Percentiles rank a stretch among this genome's conserved stretches.
Conservation (phyloP, 2,888 invertebrate genomes). For the Apamea crenata region DNA sequence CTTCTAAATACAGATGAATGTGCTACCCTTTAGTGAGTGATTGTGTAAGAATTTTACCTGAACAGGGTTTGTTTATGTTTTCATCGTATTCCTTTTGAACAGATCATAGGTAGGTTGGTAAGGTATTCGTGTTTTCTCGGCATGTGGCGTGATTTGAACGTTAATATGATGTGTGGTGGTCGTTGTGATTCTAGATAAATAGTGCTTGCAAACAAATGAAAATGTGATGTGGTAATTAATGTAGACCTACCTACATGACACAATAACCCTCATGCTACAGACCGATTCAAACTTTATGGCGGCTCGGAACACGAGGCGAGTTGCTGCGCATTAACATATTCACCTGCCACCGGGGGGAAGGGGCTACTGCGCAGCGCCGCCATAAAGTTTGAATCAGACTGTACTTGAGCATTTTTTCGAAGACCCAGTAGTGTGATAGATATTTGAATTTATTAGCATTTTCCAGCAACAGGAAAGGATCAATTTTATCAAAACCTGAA, state of each 20-base stretch:
- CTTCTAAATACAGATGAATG: neutral
- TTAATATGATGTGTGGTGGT: neutral
- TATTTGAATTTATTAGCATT: neutral
- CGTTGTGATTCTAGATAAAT: neutral
- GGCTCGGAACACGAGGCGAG: too few species aligned
- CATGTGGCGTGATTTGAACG: conserved; percentile 14
- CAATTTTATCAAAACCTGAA: neutral
- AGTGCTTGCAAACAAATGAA: neutral
- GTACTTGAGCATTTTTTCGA: neutral
- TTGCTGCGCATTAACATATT: too few species aligned
- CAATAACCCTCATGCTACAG: too few species aligned
- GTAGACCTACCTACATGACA: too few species aligned
- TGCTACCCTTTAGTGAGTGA: neutral
- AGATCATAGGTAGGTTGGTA: neutral
- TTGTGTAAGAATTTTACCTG: neutral
- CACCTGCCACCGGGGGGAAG: too few species aligned
- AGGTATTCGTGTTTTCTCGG: conserved; percentile 5
- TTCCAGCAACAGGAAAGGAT: too few species aligned
- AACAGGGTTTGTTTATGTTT: neutral
- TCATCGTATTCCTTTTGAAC: neutral
- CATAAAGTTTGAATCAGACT: too few species aligned
- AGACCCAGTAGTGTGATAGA: neutral
- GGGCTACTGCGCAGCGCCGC: too few species aligned
- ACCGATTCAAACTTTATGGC: too few species aligned
- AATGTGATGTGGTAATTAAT: neutral